A percentile compares a stretch with the other conserved stretches of the same genome.
phyloP scores from a whole-genome alignment of 2,888 invertebrate genomes.

The Cephus spinipes region DNA sequence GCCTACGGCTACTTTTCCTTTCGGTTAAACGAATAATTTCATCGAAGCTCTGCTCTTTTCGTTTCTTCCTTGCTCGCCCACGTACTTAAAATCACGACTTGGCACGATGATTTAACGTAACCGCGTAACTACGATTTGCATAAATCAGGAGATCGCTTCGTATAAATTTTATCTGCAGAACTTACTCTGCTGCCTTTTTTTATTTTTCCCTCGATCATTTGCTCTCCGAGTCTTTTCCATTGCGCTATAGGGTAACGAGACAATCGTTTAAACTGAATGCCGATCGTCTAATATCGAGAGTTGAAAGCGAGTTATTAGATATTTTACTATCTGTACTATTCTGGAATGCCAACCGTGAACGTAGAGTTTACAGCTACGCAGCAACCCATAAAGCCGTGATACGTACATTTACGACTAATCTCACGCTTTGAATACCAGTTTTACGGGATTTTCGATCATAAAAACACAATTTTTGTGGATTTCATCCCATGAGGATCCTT shows the following conservation, averaged over 20 bases:
- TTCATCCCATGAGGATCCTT: background rate
- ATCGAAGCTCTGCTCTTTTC: background rate
- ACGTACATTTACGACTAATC: constrained; percentile 13
- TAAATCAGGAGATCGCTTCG: background rate
- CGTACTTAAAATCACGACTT: background rate
- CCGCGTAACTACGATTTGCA: background rate
- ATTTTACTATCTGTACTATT: background rate
- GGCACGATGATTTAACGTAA: background rate
- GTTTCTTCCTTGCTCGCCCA: background rate
- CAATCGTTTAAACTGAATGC: background rate
- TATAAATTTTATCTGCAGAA: background rate
- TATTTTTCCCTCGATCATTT: background rate
- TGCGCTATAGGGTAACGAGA: background rate
- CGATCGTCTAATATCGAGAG: background rate
- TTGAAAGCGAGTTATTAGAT: background rate
- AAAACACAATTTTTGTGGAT: background rate
- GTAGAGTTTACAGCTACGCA: constrained; percentile 5
- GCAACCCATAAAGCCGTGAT: background rate
- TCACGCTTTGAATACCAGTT: constrained; percentile 5
- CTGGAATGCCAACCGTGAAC: background rate
- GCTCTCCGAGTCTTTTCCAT: background rate
- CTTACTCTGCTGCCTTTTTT: background rate
- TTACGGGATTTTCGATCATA: constrained; percentile 11
- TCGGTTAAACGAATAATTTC: background rate
- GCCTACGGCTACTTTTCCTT: background rate